Conservation (phyloP, 2,888 invertebrate genomes). For the Philopedon plagiatum region DNA sequence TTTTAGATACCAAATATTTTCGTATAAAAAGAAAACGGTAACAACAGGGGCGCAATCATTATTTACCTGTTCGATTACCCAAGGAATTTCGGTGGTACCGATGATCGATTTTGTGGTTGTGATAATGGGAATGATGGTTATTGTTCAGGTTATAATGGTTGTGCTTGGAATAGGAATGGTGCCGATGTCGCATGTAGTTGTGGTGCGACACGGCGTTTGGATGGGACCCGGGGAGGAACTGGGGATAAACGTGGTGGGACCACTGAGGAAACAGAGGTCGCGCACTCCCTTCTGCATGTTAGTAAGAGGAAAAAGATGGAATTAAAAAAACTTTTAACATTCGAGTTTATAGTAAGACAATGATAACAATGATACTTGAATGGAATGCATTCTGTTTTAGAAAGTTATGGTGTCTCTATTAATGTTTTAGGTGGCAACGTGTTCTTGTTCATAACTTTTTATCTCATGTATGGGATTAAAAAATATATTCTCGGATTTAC, state of each 20-base stretch:
- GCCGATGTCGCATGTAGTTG: constrained; percentile 64
- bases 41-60: constrained; percentile 14
- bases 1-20: constrained; percentile 4
- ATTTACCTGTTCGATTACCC: constrained; percentile 73
- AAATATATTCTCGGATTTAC: too few relatives aligned
- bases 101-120: constrained; percentile 73
- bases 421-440: too few relatives aligned
- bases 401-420: background rate
- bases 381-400: constrained; percentile 22
- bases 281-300: constrained; percentile 72
- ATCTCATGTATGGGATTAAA: too few relatives aligned
- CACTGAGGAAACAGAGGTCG: constrained; percentile 94
- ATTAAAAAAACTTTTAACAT: constrained; percentile 21
- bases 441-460: too few relatives aligned
- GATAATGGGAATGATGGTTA: constrained; percentile 74
- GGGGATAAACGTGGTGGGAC: constrained; percentile 95
- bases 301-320: constrained; percentile 51
- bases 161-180: constrained; percentile 72
- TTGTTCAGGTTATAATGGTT: constrained; percentile 75
- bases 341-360: constrained; percentile 2
- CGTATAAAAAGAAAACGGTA: constrained; percentile 11
- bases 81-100: constrained; percentile 75
- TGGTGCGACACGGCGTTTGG: constrained; percentile 77
- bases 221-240: constrained; percentile 93
- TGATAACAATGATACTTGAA: background rate